Conservation (phyloP, 1,140 invertebrate genomes). For the Nylanderia fulva region DNA sequence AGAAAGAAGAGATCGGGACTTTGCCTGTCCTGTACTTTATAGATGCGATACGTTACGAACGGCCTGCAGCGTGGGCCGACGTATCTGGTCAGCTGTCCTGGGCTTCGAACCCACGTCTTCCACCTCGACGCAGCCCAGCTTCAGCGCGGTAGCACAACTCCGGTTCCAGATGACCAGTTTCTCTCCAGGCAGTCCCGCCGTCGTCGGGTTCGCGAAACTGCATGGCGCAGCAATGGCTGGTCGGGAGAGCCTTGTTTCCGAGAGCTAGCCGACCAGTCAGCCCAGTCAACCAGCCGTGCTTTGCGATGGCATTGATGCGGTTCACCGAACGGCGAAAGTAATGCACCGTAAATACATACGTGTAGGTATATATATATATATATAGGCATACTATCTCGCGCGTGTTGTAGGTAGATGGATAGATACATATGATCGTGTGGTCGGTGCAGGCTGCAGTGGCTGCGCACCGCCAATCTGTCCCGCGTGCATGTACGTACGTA, state of each 20-base stretch:
- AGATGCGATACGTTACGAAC: conserved; percentile 81
- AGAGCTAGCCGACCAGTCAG: conserved; percentile 11
- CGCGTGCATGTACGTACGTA: conserved; percentile 61
- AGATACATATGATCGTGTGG: conserved; percentile 15
- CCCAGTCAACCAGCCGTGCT: conserved; percentile 66
- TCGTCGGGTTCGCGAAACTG: conserved; percentile 44
- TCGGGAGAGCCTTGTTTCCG: conserved; percentile 14
- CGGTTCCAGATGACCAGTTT: conserved; percentile 81
- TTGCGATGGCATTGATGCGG: conserved; percentile 78
- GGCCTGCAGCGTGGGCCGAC: conserved; percentile 80
- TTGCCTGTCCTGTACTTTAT: conserved; percentile 79
- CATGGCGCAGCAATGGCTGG: conserved; percentile 21
- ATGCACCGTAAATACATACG: conserved; percentile 68
- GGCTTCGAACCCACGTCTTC: conserved; percentile 77
- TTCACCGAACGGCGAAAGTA: conserved; percentile 79
- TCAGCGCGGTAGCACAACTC: conserved; percentile 76
- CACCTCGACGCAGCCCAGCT: conserved; percentile 45
- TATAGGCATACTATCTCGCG: neutral
- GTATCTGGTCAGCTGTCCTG: conserved; percentile 75
- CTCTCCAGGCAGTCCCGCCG: conserved; percentile 67
- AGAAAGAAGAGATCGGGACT: conserved; percentile 11
- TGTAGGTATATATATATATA: neutral
- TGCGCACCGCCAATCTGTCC: conserved; percentile 68
- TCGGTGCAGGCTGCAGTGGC: conserved; percentile 36
- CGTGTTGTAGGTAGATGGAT: no score